A percentile compares a stretch with the other conserved stretches of the same genome.
Evolutionary conservation across 2,113 vertebrate species (phyloP).

Genomic region (Larimichthys crocea): DNA sequence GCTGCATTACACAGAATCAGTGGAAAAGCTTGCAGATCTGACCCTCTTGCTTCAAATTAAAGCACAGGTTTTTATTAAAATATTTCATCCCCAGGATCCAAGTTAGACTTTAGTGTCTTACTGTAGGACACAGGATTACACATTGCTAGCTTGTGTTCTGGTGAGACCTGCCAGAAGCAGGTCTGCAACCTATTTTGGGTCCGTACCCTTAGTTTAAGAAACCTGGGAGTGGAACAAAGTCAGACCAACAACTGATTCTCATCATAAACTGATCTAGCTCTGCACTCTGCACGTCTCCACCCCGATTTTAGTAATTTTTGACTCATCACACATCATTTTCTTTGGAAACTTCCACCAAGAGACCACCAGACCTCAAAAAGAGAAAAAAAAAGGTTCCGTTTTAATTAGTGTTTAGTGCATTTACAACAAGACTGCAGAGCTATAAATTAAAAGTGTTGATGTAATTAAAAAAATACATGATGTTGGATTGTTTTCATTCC

Average conservation of each 20-base stretch:
- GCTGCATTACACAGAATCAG: conserved; percentile 41
- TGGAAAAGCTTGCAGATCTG: conserved; percentile 48
- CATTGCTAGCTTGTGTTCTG: conserved; percentile 33
- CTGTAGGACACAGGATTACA: conserved; percentile 35
- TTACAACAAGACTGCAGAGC: conserved; percentile 32
- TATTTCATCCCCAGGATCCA: conserved; percentile 33
- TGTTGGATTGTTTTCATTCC: conserved; percentile 22
- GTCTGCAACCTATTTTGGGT: conserved; percentile 56
- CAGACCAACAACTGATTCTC: conserved; percentile 45
- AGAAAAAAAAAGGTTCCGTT: not conserved
- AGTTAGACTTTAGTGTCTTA: conserved; percentile 38
- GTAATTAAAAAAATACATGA: conserved; percentile 16
- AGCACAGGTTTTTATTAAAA: conserved; percentile 40
- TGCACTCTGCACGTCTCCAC: conserved; percentile 43
- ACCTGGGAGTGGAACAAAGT: conserved; percentile 40
- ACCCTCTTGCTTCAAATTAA: conserved; percentile 50
- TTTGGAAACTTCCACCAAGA: conserved; percentile 32
- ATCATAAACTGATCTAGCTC: conserved; percentile 33
- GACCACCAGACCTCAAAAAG: not conserved
- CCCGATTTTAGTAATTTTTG: conserved; percentile 41
- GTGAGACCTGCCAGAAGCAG: conserved; percentile 36
- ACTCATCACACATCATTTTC: conserved; percentile 50
- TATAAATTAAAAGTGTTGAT: conserved; percentile 42
- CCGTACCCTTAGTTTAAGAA: conserved; percentile 4
- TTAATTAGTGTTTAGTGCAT: conserved; percentile 43